These are phyloP conservation scores for Tachina grossa DNA, from an alignment of 2,888 invertebrate genomes.

Conservation along the genomic window DNA sequence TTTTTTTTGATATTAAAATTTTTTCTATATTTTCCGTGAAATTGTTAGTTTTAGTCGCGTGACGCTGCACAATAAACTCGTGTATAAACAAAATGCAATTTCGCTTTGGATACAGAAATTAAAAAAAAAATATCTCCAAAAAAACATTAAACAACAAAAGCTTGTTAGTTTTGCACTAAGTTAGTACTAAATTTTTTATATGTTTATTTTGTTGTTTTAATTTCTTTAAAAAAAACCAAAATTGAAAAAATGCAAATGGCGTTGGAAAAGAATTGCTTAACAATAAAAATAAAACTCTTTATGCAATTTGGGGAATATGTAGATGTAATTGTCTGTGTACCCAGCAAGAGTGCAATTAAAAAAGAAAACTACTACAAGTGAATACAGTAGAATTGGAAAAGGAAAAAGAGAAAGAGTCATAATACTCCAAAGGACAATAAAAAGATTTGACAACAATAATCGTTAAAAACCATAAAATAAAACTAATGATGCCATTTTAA, in stretches of 20 bases:
- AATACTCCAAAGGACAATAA: slow-evolving; percentile 33
- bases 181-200: slow-evolving; percentile 42
- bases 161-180: slow-evolving; percentile 57
- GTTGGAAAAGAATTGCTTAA: slow-evolving; percentile 13
- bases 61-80: slow-evolving; percentile 52
- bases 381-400: background rate
- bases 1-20: background rate
- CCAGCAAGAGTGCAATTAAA: slow-evolving; percentile 53
- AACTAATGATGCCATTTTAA: slow-evolving; percentile 46
- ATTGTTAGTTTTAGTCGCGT: slow-evolving; percentile 54
- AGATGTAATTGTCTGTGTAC: slow-evolving; percentile 55
- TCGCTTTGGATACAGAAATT: slow-evolving; percentile 8
- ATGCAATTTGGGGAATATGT: slow-evolving; percentile 54
- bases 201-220: slow-evolving; percentile 18
- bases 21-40: background rate
- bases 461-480: slow-evolving; percentile 52
- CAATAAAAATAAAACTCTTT: slow-evolving; percentile 50
- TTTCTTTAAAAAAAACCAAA: slow-evolving; percentile 2
- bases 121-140: background rate
- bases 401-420: background rate
- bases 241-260: background rate
- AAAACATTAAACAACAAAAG: slow-evolving; percentile 26
- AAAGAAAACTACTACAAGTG: slow-evolving; percentile 4
- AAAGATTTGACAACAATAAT: slow-evolving; percentile 53
- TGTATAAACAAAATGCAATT: slow-evolving; percentile 53